Conservation (phyloP, 2,113 vertebrate genomes). For the Muntiacus reevesi region DNA sequence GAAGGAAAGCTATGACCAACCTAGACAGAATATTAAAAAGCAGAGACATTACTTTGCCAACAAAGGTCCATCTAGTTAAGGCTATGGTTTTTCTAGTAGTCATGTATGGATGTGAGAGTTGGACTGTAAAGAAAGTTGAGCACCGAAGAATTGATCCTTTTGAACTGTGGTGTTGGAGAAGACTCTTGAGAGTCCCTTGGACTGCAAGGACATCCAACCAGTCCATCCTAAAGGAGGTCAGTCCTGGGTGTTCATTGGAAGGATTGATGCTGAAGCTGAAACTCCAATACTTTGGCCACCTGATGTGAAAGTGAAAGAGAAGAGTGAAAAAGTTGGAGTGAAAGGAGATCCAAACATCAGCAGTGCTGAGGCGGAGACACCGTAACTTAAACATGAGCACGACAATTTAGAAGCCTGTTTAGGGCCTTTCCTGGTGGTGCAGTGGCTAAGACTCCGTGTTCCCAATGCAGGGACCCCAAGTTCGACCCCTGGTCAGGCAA, state of each 20-base stretch:
- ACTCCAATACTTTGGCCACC: neutral
- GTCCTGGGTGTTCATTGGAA: neutral
- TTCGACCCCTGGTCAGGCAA: neutral
- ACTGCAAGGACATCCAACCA: neutral
- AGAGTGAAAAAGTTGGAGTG: no score
- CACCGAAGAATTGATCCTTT: fast-evolving
- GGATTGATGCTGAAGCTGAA: neutral
- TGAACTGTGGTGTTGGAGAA: neutral
- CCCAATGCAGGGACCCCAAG: neutral
- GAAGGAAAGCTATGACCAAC: neutral
- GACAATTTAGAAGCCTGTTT: neutral
- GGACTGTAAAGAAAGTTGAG: neutral
- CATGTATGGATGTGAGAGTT: neutral
- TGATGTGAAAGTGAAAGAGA: neutral
- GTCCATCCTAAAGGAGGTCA: neutral
- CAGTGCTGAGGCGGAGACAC: neutral
- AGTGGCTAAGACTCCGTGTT: neutral
- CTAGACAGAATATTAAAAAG: neutral
- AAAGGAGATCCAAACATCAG: neutral
- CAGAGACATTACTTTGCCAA: neutral
- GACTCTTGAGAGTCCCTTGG: neutral
- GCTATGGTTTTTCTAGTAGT: neutral
- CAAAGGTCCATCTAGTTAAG: neutral
- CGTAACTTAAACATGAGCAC: fast-evolving
- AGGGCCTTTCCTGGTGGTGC: neutral